Base-by-base conservation (phyloP, 2,113 vertebrate species). In the Theristicus caerulescens region DNA sequence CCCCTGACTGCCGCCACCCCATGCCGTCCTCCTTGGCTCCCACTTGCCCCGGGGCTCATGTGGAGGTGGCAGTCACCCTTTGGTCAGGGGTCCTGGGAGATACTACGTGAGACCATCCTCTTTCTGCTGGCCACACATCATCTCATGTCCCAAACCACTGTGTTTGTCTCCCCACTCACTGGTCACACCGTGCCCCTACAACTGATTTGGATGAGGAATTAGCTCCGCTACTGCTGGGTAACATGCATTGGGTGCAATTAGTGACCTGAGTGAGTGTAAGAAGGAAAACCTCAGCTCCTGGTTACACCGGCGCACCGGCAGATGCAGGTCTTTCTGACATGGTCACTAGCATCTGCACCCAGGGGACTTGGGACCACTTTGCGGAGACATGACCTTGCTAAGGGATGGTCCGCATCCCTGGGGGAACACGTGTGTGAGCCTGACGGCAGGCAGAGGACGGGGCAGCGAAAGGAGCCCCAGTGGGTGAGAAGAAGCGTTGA, bases 361-460 rank as follows among this genome's bases (percentile, higher is more conserved):
- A 11, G 44, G 59, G 54, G 36, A 49, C 29, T 40, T 24, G 71
- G 74, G 47, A 42, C 14, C 22, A 10, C 74, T 82, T 1, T 88
- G 44, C 14, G 8, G 59, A 67, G 52, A 62, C 65, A 62, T 4
- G 11, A n/a, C 76, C 83, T 76, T 32, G 40, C 51, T 22, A 26
- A 83, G 34, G 26, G 51, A 4, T 46, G 32, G 32, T 36, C 77
- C 49, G 64, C 11, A 14, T 74, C 31, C 27, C 79, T 2, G 5
- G 26, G 32, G 40, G 29, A 7, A 57, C 0, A 1, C 16, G 46
- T 19, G 40, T 55, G 46, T 70, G 62, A 66, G 65, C 44, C 66
- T 38, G 54, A 51, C 0, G 2, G 76, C 66, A 73, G 73, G 69
- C 0, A 0, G 51, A n/a, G 47, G 22, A 55, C 34, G 65, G 27